Conservation (phyloP, 2,888 invertebrate species). For the Alsophila aescularia region DNA sequence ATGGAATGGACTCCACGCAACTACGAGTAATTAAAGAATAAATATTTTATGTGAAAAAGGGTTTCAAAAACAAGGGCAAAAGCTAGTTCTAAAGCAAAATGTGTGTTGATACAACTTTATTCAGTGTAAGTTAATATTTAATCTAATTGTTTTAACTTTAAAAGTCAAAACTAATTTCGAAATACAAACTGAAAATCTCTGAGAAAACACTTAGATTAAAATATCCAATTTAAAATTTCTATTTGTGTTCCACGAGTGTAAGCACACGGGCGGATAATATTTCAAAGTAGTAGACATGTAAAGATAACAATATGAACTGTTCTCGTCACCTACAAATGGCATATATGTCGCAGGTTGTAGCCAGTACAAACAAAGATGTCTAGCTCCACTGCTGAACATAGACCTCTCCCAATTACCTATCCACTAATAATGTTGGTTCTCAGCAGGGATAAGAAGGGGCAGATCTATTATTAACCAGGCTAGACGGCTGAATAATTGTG, state of each 20-base stretch:
- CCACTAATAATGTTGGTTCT: too few relatives aligned
- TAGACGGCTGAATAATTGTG: too few relatives aligned
- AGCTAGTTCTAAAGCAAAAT: background rate
- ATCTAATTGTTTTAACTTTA: background rate
- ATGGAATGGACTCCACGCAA: too few relatives aligned
- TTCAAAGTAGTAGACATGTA: background rate
- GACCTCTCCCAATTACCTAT: too few relatives aligned
- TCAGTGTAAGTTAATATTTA: background rate
- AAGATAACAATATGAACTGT: background rate
- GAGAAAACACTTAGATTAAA: constrained; percentile 18
- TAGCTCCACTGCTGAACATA: too few relatives aligned
- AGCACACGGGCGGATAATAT: constrained; percentile 7
- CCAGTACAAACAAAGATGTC: too few relatives aligned
- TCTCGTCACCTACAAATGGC: too few relatives aligned
- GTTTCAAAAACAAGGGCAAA: background rate
- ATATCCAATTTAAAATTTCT: constrained; percentile 25
- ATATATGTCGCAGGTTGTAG: too few relatives aligned
- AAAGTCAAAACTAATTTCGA: constrained; percentile 14
- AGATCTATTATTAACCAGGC: too few relatives aligned
- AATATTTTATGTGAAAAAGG: too few relatives aligned
- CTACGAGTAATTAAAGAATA: too few relatives aligned
- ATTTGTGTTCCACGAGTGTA: constrained; percentile 14
- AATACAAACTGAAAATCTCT: constrained; percentile 6
- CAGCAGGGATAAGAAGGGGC: too few relatives aligned
- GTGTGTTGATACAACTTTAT: background rate